These are phyloP conservation scores for Myiozetetes cayanensis DNA, from an alignment of 2,113 vertebrate genomes.

Conservation along the genomic window DNA sequence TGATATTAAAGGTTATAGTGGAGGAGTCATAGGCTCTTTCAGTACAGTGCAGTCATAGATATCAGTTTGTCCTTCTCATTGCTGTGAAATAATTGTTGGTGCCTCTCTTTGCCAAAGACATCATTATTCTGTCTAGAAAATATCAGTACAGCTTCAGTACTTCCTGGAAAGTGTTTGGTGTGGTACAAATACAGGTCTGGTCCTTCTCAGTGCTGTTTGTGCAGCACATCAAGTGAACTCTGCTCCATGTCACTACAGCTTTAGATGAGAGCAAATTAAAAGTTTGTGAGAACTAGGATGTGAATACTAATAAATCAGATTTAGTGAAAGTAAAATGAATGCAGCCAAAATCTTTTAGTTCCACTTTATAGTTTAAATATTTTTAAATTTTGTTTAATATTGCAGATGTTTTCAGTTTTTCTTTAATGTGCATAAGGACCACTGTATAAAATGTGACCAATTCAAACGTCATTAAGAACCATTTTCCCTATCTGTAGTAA, in stretches of 20 bases:
- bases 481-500: background rate
- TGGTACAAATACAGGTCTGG: background rate
- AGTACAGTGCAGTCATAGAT: background rate
- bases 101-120: background rate
- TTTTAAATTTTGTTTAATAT: background rate
- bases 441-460: constrained; percentile 7
- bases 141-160: background rate
- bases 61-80: background rate
- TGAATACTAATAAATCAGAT: background rate
- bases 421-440: background rate
- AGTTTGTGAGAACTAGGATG: background rate
- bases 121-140: constrained; percentile 31
- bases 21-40: background rate
- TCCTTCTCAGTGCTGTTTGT: background rate
- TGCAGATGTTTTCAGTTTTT: constrained; percentile 1
- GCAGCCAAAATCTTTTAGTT: background rate
- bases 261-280: background rate
- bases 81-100: constrained; percentile 12
- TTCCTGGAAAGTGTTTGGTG: constrained; percentile 17
- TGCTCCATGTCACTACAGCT: background rate
- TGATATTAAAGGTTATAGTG: constrained; percentile 2
- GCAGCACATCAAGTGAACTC: background rate
- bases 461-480: background rate
- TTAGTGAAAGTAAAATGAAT: background rate
- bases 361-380: background rate